These are phyloP conservation scores for Merluccius polli DNA, from an alignment of 2,797 vertebrate species.

Conservation along the genomic window DNA sequence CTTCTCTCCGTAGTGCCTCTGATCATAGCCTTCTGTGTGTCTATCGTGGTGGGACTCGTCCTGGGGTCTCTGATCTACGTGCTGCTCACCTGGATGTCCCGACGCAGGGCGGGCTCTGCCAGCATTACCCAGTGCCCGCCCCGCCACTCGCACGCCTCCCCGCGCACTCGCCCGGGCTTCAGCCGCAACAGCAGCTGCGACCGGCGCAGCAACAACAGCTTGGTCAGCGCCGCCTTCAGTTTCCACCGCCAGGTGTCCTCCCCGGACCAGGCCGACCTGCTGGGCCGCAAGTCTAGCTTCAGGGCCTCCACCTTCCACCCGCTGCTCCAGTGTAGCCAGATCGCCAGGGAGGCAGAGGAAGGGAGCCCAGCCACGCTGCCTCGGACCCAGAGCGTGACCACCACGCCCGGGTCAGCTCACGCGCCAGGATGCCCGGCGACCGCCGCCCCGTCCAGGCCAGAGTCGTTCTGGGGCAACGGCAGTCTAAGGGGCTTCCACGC, in stretches of 20 bases:
- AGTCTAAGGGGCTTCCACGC: slow-evolving; percentile 74
- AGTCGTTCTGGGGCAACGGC: slow-evolving; percentile 88
- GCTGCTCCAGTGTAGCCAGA: slow-evolving; percentile 87
- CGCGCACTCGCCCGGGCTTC: slow-evolving; percentile 78
- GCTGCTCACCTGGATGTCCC: slow-evolving; percentile 83
- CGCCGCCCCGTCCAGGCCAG: slow-evolving; percentile 69
- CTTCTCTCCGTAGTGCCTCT: slow-evolving; percentile 75
- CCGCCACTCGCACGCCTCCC: slow-evolving; percentile 66
- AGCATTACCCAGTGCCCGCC: slow-evolving; percentile 83
- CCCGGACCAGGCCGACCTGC: slow-evolving; percentile 81
- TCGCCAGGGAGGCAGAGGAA: slow-evolving; percentile 83
- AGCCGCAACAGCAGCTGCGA: slow-evolving; percentile 86
- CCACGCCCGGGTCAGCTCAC: slow-evolving; percentile 52
- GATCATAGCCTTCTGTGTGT: slow-evolving; percentile 90
- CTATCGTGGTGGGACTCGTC: slow-evolving; percentile 85
- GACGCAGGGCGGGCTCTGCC: slow-evolving; percentile 83
- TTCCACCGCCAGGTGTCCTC: slow-evolving; percentile 87
- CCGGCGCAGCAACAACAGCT: slow-evolving; percentile 85
- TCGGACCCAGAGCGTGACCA: slow-evolving; percentile 67
- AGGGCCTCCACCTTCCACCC: slow-evolving; percentile 95
- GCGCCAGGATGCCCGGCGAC: slow-evolving; percentile 49
- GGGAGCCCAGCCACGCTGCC: slow-evolving; percentile 84
- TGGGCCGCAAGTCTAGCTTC: slow-evolving; percentile 90
- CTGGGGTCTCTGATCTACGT: slow-evolving; percentile 85
- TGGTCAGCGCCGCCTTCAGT: slow-evolving; percentile 88